Base-by-base conservation (phyloP, 2,888 invertebrate species). In the Gortyna flavago region DNA sequence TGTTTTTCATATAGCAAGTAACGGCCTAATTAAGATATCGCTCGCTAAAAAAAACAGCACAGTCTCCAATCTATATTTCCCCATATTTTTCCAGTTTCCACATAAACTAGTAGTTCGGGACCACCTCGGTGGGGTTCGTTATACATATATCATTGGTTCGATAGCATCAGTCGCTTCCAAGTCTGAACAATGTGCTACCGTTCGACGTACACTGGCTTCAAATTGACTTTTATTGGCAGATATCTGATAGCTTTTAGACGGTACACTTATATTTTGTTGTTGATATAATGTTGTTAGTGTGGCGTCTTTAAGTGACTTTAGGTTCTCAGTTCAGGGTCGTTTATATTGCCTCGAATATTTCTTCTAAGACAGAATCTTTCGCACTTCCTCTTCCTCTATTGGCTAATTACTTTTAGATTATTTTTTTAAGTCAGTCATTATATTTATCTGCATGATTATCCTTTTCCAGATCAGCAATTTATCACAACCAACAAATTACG, bases 171-270 rank as follows among this genome's bases (percentile, higher is more conserved):
- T 82, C 80, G 85, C 85, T 85, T 86, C 85, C 74, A 74, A 81
- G 64, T 77, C 80, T 75, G 88, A 88, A 88, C 88, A 88, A 88
- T 88, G 88, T 88, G 85, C 88, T 88, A 80, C 88, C 80, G 88
- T 79, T 78, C 80, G 80, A 87, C 84, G 87, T 85, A 83, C 78
- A 77, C 76, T 76, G 62, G 83, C 86, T 83, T 88, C 89, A 89
- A 88, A 89, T 88, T 88, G 88, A 88, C 88, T 88, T 81, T 86
- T 89, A 89, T 81, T 88, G 88, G 87, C 88, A 88, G 82, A 79
- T 85, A 88, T 88, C 88, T 81, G 88, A 88, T 89, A 88, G 82
- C 80, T 87, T 83, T 87, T 81, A 77, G 89, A 85, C 85, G 82
- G 71, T 79, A 74, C 84, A 87, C 84, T 88, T 88, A 88, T 88